Conservation (phyloP, 2,113 vertebrate genomes). For the Clarias gariepinus region DNA sequence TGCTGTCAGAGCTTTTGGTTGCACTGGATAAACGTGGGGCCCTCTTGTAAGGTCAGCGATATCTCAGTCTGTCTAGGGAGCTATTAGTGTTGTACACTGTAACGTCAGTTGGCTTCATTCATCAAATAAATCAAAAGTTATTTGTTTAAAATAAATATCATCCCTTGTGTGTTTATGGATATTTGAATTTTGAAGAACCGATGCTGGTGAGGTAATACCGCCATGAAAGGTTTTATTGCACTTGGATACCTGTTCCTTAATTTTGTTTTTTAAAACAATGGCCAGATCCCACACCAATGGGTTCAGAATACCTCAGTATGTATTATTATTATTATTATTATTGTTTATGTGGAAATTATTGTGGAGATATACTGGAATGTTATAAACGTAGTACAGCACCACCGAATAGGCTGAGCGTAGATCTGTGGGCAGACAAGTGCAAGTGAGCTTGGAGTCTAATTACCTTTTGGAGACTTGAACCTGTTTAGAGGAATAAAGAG, state of each 20-base stretch:
- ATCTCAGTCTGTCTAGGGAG: constrained; percentile 9
- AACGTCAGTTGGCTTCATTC: background rate
- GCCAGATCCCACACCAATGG: background rate
- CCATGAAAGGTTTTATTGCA: background rate
- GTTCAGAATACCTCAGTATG: background rate
- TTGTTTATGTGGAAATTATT: background rate
- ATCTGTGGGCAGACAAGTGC: background rate
- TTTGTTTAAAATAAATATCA: constrained; percentile 12
- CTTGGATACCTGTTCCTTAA: background rate
- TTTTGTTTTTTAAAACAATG: background rate
- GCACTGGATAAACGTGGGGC: constrained; percentile 18
- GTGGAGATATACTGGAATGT: background rate
- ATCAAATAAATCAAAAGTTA: background rate
- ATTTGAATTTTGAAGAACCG: background rate
- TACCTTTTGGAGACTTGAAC: background rate
- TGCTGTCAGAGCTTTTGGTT: constrained; percentile 19
- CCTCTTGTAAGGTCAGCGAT: constrained; percentile 22
- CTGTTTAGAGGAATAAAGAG: background rate
- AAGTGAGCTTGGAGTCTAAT: background rate
- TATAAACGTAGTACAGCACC: background rate
- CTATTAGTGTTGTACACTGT: constrained; percentile 10
- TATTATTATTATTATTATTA: background rate
- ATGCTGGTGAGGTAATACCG: background rate
- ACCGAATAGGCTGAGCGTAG: background rate
- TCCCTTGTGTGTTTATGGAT: background rate